Conservation (phyloP, 2,797 vertebrate genomes). For the Agapornis canus region DNA sequence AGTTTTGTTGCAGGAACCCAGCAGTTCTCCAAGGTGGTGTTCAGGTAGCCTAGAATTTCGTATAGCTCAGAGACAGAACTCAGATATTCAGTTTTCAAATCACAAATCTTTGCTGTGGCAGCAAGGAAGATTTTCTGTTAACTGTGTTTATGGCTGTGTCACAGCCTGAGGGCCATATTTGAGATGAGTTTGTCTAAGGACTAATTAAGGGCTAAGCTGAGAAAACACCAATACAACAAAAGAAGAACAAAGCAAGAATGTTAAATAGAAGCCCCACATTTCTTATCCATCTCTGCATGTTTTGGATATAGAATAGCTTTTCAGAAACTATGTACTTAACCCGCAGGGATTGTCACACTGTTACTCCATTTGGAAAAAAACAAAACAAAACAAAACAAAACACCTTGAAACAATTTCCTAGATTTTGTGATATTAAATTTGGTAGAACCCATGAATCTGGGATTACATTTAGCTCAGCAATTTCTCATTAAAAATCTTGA, state of each 20-base stretch:
- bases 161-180: neutral
- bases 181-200: neutral
- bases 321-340: neutral
- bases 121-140: neutral
- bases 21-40: neutral
- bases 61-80: neutral
- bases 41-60: neutral
- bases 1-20: neutral
- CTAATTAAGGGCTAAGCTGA: neutral
- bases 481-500: neutral
- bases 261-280: neutral
- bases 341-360: neutral
- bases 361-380: neutral
- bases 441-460: neutral
- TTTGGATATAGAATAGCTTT: neutral
- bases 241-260: neutral
- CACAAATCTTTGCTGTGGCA: neutral
- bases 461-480: neutral
- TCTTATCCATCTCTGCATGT: neutral
- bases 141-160: neutral
- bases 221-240: neutral
- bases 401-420: neutral
- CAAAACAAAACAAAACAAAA: neutral
- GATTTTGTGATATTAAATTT: neutral
- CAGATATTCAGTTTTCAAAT: neutral